A percentile compares a stretch with the other conserved stretches of the same genome.
Conservation (phyloP, 2,888 invertebrate genomes). For the Drosophila picticornis region DNA sequence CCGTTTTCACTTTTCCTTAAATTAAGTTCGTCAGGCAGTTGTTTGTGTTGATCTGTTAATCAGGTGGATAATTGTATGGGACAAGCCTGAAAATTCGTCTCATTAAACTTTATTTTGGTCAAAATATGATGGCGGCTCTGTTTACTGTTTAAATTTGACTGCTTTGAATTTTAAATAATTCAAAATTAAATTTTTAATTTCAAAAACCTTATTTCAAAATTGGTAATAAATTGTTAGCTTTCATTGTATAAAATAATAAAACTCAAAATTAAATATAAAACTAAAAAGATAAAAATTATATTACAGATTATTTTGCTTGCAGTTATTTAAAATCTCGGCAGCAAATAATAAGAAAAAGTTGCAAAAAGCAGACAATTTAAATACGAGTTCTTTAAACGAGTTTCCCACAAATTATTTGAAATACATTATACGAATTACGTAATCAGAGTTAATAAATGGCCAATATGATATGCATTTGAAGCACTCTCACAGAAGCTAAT, state of each 20-base stretch:
- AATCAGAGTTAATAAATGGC: neutral
- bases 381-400: neutral
- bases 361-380: neutral
- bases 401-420: neutral
- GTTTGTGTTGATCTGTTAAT: too few species aligned
- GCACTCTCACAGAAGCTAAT: conserved; percentile 18
- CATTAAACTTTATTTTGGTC: too few species aligned
- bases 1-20: neutral
- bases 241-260: neutral
- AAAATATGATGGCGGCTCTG: neutral
- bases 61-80: neutral
- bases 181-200: neutral
- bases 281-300: too few species aligned
- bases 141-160: neutral
- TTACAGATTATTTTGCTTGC: neutral
- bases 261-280: too few species aligned
- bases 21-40: neutral
- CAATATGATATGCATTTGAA: neutral
- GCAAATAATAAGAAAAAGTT: neutral
- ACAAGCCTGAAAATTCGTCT: neutral
- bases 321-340: neutral
- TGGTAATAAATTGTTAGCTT: neutral
- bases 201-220: neutral
- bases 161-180: neutral
- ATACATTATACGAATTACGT: neutral